Conservation (phyloP, 2,888 invertebrate species). For the Apamea crenata region DNA sequence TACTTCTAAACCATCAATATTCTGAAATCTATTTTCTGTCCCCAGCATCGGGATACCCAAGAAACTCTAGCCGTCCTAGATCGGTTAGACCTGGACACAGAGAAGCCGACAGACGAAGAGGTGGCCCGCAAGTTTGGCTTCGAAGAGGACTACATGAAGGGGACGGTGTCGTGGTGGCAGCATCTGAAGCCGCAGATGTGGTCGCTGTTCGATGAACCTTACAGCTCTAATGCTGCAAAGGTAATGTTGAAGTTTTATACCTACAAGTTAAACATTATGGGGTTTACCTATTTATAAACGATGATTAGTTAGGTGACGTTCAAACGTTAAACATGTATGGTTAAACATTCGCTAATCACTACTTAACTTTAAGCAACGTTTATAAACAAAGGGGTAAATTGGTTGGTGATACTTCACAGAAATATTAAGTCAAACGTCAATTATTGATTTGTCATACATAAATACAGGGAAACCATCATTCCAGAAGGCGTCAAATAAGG, state of each 20-base stretch:
- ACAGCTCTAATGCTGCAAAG: constrained; percentile 99
- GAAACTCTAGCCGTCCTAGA: constrained; percentile 99
- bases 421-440: neutral
- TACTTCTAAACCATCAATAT: neutral
- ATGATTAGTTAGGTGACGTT: too few relatives aligned
- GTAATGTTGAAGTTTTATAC: constrained; percentile 84
- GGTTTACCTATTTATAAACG: too few relatives aligned
- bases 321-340: too few relatives aligned
- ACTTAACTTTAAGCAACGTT: too few relatives aligned
- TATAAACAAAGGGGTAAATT: too few relatives aligned
- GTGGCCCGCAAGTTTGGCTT: constrained; percentile 99
- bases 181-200: constrained; percentile 99
- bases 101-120: constrained; percentile 99
- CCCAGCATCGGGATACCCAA: constrained; percentile 98
- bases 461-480: neutral
- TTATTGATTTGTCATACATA: too few relatives aligned
- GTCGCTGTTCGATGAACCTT: constrained; percentile 99
- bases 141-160: constrained; percentile 98
- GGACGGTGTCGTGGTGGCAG: constrained; percentile 98
- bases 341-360: too few relatives aligned
- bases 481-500: neutral
- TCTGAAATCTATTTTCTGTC: constrained; percentile 29
- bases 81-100: constrained; percentile 98
- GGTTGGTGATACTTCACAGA: neutral
- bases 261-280: neutral